Evolutionary conservation across 35 echinoderm and acorn worm species (phyloP), one percentile per base, ranked within the genome.

Genomic region (Lytechinus pictus): DNA sequence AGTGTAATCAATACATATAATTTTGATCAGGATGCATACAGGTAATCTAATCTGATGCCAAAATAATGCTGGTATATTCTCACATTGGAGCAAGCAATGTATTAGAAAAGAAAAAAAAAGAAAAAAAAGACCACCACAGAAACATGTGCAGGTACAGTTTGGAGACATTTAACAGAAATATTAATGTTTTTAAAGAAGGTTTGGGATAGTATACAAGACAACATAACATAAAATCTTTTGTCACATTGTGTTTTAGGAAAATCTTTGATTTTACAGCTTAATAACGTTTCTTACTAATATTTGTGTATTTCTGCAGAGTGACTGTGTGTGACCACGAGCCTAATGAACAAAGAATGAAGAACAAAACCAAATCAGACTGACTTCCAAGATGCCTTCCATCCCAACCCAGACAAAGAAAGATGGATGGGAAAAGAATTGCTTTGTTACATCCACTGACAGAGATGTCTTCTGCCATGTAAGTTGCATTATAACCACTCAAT

Each of bases 371-470:
- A 54, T 5, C n/a, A 54, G 4, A 21, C 88, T 52, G 88, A 44
- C 88, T 44, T 44, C 88, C 52, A 54, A 21, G 10, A n/a, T 14
- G 28, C 44, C 88, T 44, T 54, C 88, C 88, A 52, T 10, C 28
- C 86, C n/a, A 3, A 2, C 86, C 86, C 44, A 2, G 28, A 10
- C 16, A 3, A 51, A 13, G 88, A 3, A 90, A 16, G 27, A 44
- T 52, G 88, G 88, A 90, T 19, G 52, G 52, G 13, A 33, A 90
- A 14, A 10, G 10, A 21, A 90, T n/a, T 90, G 88, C 88, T 6
- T 90, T 90, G 88, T 90, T 10, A 5, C 88, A 52, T 90, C 88
- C 28, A 51, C n/a, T 7, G 88, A 90, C n/a, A 21, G 88, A 90
- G 29, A 52, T 19, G 9, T 10, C 12, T 51, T 90, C 9, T 54